Base-by-base conservation (phyloP, 2,797 vertebrate genomes). In the Cyprinodon diabolis region DNA sequence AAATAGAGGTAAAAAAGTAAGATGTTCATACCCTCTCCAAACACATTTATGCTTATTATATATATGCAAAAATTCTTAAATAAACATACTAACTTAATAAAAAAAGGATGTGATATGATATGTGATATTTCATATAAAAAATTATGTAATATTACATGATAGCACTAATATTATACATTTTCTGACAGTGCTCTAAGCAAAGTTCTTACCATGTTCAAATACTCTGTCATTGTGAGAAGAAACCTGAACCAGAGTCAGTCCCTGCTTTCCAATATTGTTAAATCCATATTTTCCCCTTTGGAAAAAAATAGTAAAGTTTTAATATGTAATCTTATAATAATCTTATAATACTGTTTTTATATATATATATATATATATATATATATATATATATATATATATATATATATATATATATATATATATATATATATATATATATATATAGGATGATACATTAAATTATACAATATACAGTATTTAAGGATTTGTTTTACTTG, bases 191-290 rank as follows among this genome's bases (percentile, higher is more conserved):
- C 21, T 19, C 65, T 0, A 71, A 56, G 58, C 0, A 30, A 35
- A 45, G 8, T 0, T 1, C 91, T 90, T 95, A 99, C 98, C 93
- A 82, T 81, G 90, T 37, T 93, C 87, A 91, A 97, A 98, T 81
- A 96, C 90, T 93, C 95, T 95, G 77, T 92, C 96, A 43, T 96
- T 99, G 90, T 94, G 95, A 89, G 95, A 92, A 19, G 91, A 89
- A 9, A 94, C 93, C 10, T 93, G 85, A 87, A 96, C 88, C 74
- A 98, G 90, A 71, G 93, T 96, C 85, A 99, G 79, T 23, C 91
- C 90, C 90, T 99, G 98, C 72, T 95, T 98, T 78, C 97, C 93
- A 49, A 95, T 88, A 0, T 95, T 95, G 89, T 92, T 95, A 77
- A 97, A 90, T 52, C 95, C 96, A 49, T 96, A 94, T 66, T 92